Conservation (phyloP, 2,888 invertebrate genomes). For the Tenthredo distinguenda region DNA sequence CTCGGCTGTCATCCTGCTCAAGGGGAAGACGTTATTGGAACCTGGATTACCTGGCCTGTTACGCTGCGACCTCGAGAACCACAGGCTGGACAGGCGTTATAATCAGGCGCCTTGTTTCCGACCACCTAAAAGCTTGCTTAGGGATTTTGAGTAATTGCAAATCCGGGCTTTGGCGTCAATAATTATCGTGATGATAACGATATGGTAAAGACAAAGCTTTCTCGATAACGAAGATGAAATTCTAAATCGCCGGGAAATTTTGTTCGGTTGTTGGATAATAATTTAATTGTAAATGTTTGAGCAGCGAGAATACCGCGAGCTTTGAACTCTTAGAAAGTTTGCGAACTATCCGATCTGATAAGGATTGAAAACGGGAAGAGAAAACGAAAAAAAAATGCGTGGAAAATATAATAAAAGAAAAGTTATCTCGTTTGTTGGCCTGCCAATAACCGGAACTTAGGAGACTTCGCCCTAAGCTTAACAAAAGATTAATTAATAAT, state of each 20-base stretch:
- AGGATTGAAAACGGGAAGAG: not conserved
- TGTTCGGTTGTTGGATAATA: not conserved
- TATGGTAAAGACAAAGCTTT: not conserved
- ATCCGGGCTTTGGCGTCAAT: not conserved
- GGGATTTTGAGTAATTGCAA: conserved; percentile 69
- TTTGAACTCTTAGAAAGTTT: not conserved
- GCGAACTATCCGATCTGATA: not conserved
- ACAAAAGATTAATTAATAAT: conserved; percentile 70
- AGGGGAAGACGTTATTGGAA: conserved; percentile 71
- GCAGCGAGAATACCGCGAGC: not conserved
- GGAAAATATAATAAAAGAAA: conserved; percentile 7
- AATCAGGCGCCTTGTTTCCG: conserved; percentile 67
- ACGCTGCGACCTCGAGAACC: conserved; percentile 68
- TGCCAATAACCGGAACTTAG: conserved; percentile 53
- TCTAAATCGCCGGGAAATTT: not conserved
- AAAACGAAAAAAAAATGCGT: not conserved
- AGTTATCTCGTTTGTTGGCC: conserved; percentile 49
- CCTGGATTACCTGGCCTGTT: conserved; percentile 59
- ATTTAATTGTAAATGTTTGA: not conserved
- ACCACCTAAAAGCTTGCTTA: conserved; percentile 56
- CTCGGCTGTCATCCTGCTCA: conserved; percentile 68
- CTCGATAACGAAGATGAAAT: not conserved
- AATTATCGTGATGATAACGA: conserved; percentile 27
- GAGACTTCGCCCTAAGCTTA: not conserved
- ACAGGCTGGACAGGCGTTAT: conserved; percentile 75